phyloP scores from a whole-genome alignment of 2,113 vertebrate species.

The Narcine bancroftii region DNA sequence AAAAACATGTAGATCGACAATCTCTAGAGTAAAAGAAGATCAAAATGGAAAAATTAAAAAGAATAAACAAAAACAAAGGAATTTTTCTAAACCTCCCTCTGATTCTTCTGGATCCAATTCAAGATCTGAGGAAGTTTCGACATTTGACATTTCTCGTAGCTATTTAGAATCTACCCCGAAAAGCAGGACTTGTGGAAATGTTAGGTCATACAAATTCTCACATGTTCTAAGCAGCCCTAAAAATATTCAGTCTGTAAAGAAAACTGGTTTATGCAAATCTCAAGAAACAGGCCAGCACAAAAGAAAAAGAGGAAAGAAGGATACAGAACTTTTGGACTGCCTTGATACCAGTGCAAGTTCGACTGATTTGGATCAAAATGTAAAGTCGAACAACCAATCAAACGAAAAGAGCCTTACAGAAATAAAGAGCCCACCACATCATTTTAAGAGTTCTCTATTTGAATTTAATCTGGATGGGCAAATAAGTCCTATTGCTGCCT shows the following conservation, averaged over 20 bases:
- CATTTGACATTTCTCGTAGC: background rate
- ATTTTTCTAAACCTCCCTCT: background rate
- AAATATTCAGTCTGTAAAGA: background rate
- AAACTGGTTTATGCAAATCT: background rate
- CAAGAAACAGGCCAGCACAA: background rate
- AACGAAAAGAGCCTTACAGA: background rate
- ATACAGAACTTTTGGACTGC: background rate
- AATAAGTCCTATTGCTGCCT: background rate
- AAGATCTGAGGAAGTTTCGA: background rate
- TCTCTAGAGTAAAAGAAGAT: background rate
- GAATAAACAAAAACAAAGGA: background rate
- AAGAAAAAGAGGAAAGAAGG: background rate
- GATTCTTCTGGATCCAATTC: background rate
- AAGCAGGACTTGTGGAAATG: background rate
- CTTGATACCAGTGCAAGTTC: background rate
- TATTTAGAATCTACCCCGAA: slow-evolving; percentile 4
- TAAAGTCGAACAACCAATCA: background rate
- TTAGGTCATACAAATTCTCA: background rate
- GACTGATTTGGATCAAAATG: background rate
- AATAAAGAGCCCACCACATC: background rate
- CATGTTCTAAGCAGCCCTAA: background rate
- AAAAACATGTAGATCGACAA: background rate
- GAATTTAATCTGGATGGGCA: background rate
- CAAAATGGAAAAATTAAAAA: slow-evolving; percentile 12
- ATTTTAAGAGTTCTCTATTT: background rate